Conservation (phyloP, 2,888 invertebrate species). For the Xanthia togata region DNA sequence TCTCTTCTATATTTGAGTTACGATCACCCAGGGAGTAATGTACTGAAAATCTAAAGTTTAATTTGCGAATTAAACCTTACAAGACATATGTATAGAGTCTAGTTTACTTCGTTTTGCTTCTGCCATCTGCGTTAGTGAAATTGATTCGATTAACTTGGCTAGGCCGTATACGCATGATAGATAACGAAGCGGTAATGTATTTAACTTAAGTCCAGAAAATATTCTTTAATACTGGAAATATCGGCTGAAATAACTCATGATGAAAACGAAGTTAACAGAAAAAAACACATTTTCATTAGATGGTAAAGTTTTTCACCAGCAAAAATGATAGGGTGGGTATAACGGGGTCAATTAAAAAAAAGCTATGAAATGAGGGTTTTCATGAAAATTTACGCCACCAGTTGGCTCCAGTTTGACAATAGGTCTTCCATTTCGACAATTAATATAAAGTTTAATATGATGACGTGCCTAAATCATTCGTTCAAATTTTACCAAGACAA, state of each 20-base stretch:
- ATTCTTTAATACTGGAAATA: constrained; percentile 4
- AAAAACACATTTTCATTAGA: not conserved
- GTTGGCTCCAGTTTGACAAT: too few relatives aligned
- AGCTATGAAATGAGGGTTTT: too few relatives aligned
- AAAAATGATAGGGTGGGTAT: too few relatives aligned
- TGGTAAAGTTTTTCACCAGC: not conserved
- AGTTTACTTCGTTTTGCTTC: constrained; percentile 3
- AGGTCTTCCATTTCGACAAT: too few relatives aligned
- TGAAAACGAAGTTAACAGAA: not conserved
- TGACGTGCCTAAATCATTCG: too few relatives aligned
- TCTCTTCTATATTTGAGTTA: not conserved
- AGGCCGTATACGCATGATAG: not conserved
- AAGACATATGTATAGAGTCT: not conserved
- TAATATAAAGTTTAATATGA: too few relatives aligned
- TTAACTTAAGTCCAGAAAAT: not conserved
- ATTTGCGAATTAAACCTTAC: constrained; percentile 6
- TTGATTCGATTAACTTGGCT: constrained; percentile 27
- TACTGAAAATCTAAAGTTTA: not conserved
- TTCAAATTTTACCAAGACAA: too few relatives aligned
- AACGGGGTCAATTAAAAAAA: not conserved
- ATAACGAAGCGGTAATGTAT: constrained; percentile 21
- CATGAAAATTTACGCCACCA: too few relatives aligned
- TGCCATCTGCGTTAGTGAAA: constrained; percentile 8
- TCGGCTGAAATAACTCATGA: not conserved
- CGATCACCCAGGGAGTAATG: not conserved